Base-by-base conservation (phyloP, 1,140 invertebrate genomes). In the Zeugodacus cucurbitae region DNA sequence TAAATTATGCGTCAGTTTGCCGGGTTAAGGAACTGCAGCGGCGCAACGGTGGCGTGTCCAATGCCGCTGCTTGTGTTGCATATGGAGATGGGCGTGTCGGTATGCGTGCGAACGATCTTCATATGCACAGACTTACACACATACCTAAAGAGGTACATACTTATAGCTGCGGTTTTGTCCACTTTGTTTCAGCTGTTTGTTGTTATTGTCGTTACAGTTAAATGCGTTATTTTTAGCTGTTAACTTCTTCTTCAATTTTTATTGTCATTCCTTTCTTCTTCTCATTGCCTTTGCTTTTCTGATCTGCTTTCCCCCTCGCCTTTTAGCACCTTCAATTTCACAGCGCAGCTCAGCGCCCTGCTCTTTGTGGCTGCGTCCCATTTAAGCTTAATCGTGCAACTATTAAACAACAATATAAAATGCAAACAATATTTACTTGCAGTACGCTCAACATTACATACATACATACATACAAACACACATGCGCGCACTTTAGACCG, bases 1-100 rank as follows among this genome's bases (percentile, higher is more conserved):
- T 74, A 37, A 74, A 74, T 74, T 74, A 74, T 74, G 67, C 67
- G 67, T 74, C 67, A 74, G 67, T 74, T 34, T 74, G 67, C 22
- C 29, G 64, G 67, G 67, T 74, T 74, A 74, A 74, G 67, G 67
- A 74, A 74, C 67, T 22, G 10, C 34, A 6, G 62, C 62, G 20
- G 14, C 62, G 62, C 3, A 67, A 14, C 26, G 11, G 29, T 74
- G 32, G 32, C 67, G 37, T 67, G 64, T 34, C 64, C 26, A 67
- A 67, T 67, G 64, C 29, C 64, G 64, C 41, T 74, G 67, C 34
- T 17, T 37, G 6, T 20, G 34, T 37, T 74, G 67, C 67, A 41
- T 37, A 74, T 32, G 20, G 34, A 74, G 41, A 37, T 74, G 67
- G 67, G 67, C 41, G 67, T 70, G 67, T 74, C 67, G 32, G 32